phyloP scores from a whole-genome alignment of 1,140 invertebrate species.

The Probaryconus sp. region DNA sequence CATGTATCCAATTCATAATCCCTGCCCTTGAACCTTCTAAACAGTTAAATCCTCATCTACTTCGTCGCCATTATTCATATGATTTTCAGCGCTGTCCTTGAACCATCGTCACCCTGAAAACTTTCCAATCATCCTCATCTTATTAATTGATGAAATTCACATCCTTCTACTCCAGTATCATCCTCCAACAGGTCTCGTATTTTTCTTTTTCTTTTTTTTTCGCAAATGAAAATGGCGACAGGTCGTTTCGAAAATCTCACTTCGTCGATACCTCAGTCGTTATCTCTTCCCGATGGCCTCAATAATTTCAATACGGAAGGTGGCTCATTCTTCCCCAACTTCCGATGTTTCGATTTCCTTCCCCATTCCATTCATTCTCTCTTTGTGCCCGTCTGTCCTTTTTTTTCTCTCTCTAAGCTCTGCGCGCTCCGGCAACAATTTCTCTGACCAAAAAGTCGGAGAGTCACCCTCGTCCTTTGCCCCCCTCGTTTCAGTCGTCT shows the following conservation, averaged over 20 bases:
- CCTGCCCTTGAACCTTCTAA: no score
- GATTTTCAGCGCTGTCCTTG: no score
- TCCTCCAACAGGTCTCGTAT: constrained; percentile 4
- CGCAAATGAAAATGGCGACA: constrained; percentile 42
- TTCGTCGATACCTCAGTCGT: constrained; percentile 10
- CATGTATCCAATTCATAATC: no score
- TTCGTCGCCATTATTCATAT: no score
- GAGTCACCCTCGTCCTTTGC: constrained; percentile 69
- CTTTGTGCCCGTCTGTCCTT: constrained; percentile 38
- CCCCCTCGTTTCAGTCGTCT: constrained; percentile 49
- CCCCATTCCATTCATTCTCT: constrained; percentile 56
- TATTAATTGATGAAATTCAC: constrained; percentile 11
- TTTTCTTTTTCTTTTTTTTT: constrained; percentile 8
- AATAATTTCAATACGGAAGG: constrained; percentile 44
- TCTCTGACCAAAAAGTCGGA: constrained; percentile 75
- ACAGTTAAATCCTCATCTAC: no score
- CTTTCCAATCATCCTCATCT: no score
- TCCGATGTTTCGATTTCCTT: constrained; percentile 55
- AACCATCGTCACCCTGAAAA: no score
- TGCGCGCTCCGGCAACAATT: constrained; percentile 72
- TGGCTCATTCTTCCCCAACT: constrained; percentile 39
- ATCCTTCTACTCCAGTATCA: constrained; percentile 3
- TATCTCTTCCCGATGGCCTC: constrained; percentile 2
- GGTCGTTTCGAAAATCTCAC: constrained; percentile 45
- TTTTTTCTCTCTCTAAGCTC: constrained; percentile 57